phyloP scores from a whole-genome alignment of 2,113 vertebrate genomes.

The Chelonoidis abingdonii region DNA sequence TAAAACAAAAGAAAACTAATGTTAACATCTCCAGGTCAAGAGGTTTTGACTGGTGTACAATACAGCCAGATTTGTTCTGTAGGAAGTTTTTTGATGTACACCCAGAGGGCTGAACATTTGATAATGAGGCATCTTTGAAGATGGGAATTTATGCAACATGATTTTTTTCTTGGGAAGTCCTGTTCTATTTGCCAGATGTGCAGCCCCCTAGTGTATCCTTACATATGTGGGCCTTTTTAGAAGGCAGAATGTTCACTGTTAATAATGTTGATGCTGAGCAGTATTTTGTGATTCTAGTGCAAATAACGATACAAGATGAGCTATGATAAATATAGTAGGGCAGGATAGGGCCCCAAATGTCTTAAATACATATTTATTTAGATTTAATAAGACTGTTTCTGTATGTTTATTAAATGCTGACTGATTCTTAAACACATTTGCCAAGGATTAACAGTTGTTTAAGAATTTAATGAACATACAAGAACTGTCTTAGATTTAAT shows the following conservation, averaged over 20 bases:
- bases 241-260: neutral
- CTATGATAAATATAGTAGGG: neutral
- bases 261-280: neutral
- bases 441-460: conserved; percentile 55
- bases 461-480: conserved; percentile 62
- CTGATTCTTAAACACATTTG: conserved; percentile 60
- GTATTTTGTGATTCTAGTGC: neutral
- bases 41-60: neutral
- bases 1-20: neutral
- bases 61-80: neutral
- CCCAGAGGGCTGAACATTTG: neutral
- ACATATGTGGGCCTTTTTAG: neutral
- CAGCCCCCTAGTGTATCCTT: neutral
- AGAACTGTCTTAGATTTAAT: neutral
- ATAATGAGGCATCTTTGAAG: neutral
- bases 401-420: conserved; percentile 64
- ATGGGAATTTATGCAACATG: neutral
- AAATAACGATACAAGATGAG: neutral
- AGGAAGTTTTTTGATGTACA: neutral
- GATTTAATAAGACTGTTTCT: conserved; percentile 35
- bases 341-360: neutral
- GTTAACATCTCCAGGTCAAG: neutral
- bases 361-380: conserved; percentile 55
- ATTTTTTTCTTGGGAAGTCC: neutral
- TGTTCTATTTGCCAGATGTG: neutral